These are phyloP conservation scores for Tetraneura akinire DNA, from an alignment of 1,140 invertebrate genomes.

Conservation along the genomic window DNA sequence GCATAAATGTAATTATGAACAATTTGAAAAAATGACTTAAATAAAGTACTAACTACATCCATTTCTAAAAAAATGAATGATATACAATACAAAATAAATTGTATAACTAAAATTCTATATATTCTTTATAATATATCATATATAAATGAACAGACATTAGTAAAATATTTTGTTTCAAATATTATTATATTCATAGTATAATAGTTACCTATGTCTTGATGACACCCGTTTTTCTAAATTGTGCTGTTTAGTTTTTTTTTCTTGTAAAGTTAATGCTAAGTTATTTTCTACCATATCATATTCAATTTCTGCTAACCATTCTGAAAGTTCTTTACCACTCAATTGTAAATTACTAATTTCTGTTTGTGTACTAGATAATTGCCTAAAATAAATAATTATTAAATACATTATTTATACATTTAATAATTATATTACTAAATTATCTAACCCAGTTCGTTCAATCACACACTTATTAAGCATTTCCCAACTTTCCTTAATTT, in stretches of 20 bases:
- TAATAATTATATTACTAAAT: neutral
- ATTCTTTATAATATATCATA: too few relatives aligned
- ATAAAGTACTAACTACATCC: too few relatives aligned
- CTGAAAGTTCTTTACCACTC: constrained; percentile 45
- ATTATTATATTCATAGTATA: too few relatives aligned
- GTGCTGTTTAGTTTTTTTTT: constrained; percentile 33
- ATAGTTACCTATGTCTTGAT: constrained; percentile 43
- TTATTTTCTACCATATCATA: constrained; percentile 46
- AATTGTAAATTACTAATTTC: constrained; percentile 43
- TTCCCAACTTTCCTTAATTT: constrained; percentile 31
- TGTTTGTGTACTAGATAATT: constrained; percentile 38
- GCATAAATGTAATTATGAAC: too few relatives aligned
- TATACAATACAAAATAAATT: too few relatives aligned
- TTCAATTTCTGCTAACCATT: constrained; percentile 50
- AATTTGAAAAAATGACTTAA: too few relatives aligned
- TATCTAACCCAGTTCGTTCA: constrained; percentile 35
- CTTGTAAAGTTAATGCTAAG: constrained; percentile 41
- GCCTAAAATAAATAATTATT: constrained; percentile 20
- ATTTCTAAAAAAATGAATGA: too few relatives aligned
- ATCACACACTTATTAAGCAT: constrained; percentile 39
- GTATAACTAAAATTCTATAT: too few relatives aligned
- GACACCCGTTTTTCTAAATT: constrained; percentile 42
- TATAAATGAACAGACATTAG: too few relatives aligned
- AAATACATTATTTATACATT: neutral
- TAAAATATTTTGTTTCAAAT: too few relatives aligned